These are phyloP conservation scores for Cuculus canorus DNA, from an alignment of 2,797 vertebrate genomes.

Conservation along the genomic window DNA sequence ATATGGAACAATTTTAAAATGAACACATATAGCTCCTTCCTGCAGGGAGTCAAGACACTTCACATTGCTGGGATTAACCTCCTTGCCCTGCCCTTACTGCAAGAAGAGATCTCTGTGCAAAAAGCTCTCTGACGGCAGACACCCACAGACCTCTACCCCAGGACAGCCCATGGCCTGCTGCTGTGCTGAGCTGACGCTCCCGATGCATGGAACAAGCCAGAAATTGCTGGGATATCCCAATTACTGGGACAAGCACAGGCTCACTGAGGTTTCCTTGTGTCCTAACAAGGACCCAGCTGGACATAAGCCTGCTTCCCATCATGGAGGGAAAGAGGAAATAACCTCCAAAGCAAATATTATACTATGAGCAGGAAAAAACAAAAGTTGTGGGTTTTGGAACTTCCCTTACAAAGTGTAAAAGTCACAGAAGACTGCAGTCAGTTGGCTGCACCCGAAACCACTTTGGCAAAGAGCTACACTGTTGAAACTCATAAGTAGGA, in stretches of 20 bases:
- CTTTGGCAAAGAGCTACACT: not conserved
- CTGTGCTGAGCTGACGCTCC: not conserved
- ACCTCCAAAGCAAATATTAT: not conserved
- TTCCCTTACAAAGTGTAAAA: not conserved
- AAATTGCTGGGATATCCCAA: not conserved
- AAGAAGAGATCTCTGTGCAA: not conserved
- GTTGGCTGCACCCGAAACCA: not conserved
- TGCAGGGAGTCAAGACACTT: not conserved
- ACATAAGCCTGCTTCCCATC: not conserved
- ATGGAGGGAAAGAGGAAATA: not conserved
- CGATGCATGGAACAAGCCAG: not conserved
- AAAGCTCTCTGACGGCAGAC: not conserved
- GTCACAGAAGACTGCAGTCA: not conserved
- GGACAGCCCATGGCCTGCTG: accelerated
- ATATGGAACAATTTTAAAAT: not conserved
- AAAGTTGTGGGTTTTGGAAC: not conserved
- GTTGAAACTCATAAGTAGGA: not conserved
- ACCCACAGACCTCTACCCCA: not conserved
- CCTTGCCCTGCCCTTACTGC: not conserved
- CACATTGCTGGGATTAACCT: not conserved
- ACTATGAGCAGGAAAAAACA: not conserved
- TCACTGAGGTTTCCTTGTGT: not conserved
- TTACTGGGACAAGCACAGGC: not conserved
- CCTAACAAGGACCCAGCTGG: not conserved
- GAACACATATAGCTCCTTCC: not conserved